Conservation (phyloP, 2,888 invertebrate species). For the Alcis repandata region DNA sequence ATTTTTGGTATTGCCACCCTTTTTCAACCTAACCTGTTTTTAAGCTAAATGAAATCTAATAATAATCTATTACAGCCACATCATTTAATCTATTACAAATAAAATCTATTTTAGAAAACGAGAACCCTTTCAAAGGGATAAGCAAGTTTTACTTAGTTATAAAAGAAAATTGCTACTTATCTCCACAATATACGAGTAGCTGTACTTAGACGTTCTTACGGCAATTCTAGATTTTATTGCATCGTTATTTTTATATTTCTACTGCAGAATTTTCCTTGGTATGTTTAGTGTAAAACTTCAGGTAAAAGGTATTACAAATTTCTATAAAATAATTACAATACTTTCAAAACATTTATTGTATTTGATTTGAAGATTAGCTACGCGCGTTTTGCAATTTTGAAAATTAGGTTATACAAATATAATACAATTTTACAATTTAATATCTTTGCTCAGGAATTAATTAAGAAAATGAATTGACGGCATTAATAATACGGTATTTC, state of each 20-base stretch:
- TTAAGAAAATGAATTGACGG: no score
- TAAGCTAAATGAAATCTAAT: no score
- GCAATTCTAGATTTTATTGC: conserved; percentile 13
- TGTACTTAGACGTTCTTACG: conserved; percentile 8
- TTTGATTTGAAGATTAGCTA: no score
- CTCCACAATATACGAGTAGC: conserved; percentile 14
- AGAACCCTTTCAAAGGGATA: background rate
- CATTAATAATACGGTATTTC: no score
- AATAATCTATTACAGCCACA: background rate
- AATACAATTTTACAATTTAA: no score
- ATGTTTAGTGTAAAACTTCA: background rate
- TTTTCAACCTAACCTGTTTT: no score
- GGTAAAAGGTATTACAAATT: conserved; percentile 5
- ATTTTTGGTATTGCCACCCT: no score
- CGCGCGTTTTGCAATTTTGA: no score
- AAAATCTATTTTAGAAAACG: no score
- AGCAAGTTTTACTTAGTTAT: conserved; percentile 1
- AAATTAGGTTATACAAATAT: no score
- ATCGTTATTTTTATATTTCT: conserved; percentile 15
- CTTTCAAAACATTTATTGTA: background rate
- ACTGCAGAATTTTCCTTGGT: background rate
- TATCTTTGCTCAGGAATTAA: no score
- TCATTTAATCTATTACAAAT: background rate
- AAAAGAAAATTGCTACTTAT: conserved; percentile 20
- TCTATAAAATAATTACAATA: background rate